phyloP scores from a whole-genome alignment of 2,888 invertebrate genomes.

The Leptodirus hochenwartii region DNA sequence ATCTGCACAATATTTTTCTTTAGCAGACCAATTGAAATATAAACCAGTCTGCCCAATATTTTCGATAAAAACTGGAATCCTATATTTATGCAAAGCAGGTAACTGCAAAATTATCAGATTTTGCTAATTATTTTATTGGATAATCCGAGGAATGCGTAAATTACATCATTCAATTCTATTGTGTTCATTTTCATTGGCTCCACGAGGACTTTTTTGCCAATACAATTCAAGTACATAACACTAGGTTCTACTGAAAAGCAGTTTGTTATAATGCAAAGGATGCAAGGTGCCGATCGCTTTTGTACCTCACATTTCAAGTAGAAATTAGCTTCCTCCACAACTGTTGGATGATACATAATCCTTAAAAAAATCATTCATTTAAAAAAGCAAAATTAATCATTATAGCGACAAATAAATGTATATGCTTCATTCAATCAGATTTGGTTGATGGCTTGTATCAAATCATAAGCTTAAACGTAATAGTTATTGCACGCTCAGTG shows the following conservation, averaged over 20 bases:
- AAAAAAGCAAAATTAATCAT: conserved; percentile 5
- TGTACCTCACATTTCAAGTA: conserved; percentile 35
- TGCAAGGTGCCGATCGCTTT: conserved; percentile 31
- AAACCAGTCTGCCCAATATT: conserved; percentile 24
- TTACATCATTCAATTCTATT: conserved; percentile 26
- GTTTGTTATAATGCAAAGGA: conserved; percentile 31
- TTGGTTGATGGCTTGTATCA: neutral
- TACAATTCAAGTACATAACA: conserved; percentile 26
- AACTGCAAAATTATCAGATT: conserved; percentile 17
- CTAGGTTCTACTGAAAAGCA: conserved; percentile 34
- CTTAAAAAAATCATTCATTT: conserved; percentile 22
- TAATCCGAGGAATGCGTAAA: conserved; percentile 2
- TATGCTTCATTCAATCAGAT: neutral
- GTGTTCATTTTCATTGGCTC: conserved; percentile 19
- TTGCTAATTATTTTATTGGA: neutral
- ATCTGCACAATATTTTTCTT: conserved; percentile 15
- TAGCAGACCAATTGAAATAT: conserved; percentile 23
- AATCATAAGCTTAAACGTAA: conserved; percentile 2
- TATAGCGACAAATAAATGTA: neutral
- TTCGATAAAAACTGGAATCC: conserved; percentile 18
- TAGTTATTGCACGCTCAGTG: too few species aligned
- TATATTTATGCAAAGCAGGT: conserved; percentile 15
- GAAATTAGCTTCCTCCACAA: conserved; percentile 35
- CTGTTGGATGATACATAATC: conserved; percentile 33
- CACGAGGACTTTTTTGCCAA: conserved; percentile 16